Percentiles rank a stretch among this genome's conserved stretches.
Conservation (phyloP, 2,797 vertebrate species). For the Pterois miles region DNA sequence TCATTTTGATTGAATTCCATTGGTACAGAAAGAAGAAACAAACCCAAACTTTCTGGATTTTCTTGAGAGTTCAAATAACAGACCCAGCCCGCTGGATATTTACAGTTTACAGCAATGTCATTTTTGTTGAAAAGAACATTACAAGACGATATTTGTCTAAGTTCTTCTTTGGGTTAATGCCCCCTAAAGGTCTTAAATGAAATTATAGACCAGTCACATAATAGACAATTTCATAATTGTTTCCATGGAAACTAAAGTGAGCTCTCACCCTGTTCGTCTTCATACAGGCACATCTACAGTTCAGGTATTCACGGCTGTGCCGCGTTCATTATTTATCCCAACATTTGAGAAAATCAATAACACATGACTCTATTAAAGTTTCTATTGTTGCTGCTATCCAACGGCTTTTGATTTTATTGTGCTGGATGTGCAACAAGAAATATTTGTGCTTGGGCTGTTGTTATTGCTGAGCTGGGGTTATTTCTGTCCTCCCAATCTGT, state of each 20-base stretch:
- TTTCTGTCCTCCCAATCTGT: slow-evolving; percentile 48
- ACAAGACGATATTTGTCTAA: background rate
- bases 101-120: background rate
- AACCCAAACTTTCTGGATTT: background rate
- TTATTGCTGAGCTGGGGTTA: slow-evolving; percentile 45
- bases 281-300: background rate
- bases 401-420: slow-evolving; percentile 31
- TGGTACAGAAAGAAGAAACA: background rate
- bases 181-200: background rate
- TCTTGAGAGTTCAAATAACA: background rate
- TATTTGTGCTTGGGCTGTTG: slow-evolving; percentile 29
- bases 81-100: too few relatives aligned
- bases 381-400: slow-evolving; percentile 10
- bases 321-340: slow-evolving; percentile 25
- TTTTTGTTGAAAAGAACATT: background rate
- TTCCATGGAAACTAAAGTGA: slow-evolving; percentile 58
- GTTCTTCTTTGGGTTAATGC: background rate
- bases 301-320: slow-evolving; percentile 7
- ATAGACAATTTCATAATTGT: slow-evolving; percentile 33
- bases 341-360: slow-evolving; percentile 53
- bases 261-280: slow-evolving; percentile 5
- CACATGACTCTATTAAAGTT: slow-evolving; percentile 37
- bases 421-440: slow-evolving; percentile 21
- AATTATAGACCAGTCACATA: slow-evolving; percentile 3
- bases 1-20: background rate